Evolutionary conservation across 2,888 invertebrate genomes (phyloP), one percentile per base, ranked within the genome.

Genomic region (Colletes collaris): DNA sequence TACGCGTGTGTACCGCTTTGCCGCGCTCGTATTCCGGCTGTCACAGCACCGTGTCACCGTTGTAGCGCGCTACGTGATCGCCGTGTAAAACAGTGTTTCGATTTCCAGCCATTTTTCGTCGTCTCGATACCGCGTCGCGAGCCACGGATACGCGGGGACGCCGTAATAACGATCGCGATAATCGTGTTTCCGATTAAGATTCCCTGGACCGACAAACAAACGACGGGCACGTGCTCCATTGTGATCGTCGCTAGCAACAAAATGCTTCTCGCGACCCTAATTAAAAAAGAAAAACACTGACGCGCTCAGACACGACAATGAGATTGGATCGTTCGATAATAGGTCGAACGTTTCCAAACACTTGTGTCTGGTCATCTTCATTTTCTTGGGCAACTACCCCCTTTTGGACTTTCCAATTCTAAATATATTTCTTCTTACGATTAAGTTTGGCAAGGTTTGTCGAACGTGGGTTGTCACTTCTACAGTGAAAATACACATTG

Each of bases 1-100:
- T 76, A 81, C 64, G 78, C 81, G 82, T 69, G 76, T 80, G 83
- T 76, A 81, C 84, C 84, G 85, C 56, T 81, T 74, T 60, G 59
- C 60, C 62, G 81, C 69, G 69, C 72, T 74, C 64, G 70, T 84
- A 86, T 86, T 84, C 79, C 78, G 76, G 82, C 80, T 85, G 86
- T 85, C 86, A 84, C 88, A 84, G 85, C 87, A 46, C 8, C 44
- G 44, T 60, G 86, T 87, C 88, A 85, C 79, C 89, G 84, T 85
- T 77, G 64, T 64, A 50, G 50, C 63, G 67, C 76, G 76, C 75
- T 89, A 90, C 91, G 91, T 91, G 91, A 87, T 85, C 85, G 82
- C 83, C 88, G 80, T 88, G 69, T 81, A 78, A 86, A 90, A 85
- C 86, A 74, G 67, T 72, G 85, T 88, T 84, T 88, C 86, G 83